Evolutionary conservation across 2,113 vertebrate species (phyloP), one percentile per base, ranked within the genome.

Genomic region (Phocoena sinus): DNA sequence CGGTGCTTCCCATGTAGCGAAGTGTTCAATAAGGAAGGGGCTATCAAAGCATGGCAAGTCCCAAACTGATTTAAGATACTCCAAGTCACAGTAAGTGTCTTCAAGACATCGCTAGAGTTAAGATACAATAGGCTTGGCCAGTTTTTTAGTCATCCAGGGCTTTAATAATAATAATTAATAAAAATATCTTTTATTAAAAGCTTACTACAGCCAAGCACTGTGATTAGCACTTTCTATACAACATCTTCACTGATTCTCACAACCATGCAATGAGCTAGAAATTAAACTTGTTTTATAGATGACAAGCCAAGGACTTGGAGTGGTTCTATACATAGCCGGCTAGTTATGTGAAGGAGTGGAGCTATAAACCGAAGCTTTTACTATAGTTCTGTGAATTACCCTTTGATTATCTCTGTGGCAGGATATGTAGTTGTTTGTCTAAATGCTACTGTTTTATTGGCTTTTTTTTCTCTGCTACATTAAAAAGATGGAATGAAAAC

Each of bases 101-200:
- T 93, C 70, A 50, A 33, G 26, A 15, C 17, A 80, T 62, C 68
- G 26, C 15, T 5, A 53, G 23, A 62, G 18, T 82, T 77, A 76
- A 94, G 60, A 53, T 18, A 0, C 33, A 89, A 50, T 21, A 85
- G n/a, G 4, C 33, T 44, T 8, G 71, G 44, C n/a, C 44, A 60
- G 33, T 23, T 33, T 60, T 84, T 85, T 44, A 82, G 41, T 77
- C 74, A 38, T 20, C 31, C 38, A 15, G 36, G n/a, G 21, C 60
- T 83, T 92, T 81, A 80, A 63, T 82, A 92, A 90, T 74, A 36
- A 58, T 12, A 84, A 90, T 62, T 87, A 90, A 80, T 94, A 60
- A 87, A 96, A 85, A 56, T 50, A 38, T 36, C 15, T 68, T 92
- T 87, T 62, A 58, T 84, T 83, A 70, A 96, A 80, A 76, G n/a